These are phyloP conservation scores for Podarcis raffonei DNA, from an alignment of 2,113 vertebrate genomes.

Conservation along the genomic window DNA sequence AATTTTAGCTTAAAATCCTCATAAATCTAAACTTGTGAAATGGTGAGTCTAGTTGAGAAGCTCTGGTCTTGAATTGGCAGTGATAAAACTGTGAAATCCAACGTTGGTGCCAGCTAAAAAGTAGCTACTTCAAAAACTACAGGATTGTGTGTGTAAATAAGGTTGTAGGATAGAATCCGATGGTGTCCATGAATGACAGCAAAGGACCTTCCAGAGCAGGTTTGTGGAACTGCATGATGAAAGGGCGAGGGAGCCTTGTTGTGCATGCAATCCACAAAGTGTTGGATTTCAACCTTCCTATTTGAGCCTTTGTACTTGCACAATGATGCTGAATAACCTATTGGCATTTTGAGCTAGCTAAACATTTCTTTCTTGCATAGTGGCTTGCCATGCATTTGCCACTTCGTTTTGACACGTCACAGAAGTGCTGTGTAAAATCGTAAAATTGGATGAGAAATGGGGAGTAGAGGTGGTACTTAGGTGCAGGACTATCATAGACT, in stretches of 20 bases:
- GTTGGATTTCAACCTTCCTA: too few species aligned
- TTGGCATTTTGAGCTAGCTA: background rate
- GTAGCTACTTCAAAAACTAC: background rate
- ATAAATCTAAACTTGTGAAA: background rate
- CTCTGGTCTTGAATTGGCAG: background rate
- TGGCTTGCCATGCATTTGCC: background rate
- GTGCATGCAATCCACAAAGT: too few species aligned
- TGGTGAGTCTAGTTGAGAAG: background rate
- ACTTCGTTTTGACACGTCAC: too few species aligned
- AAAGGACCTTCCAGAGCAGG: too few species aligned
- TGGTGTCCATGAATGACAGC: too few species aligned
- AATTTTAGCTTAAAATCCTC: background rate
- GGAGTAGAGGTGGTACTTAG: too few species aligned
- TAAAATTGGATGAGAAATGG: background rate
- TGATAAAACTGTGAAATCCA: background rate
- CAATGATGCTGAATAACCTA: background rate
- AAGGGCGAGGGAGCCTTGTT: too few species aligned
- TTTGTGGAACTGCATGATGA: too few species aligned
- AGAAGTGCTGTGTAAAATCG: background rate
- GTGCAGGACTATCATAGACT: background rate
- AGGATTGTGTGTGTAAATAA: too few species aligned
- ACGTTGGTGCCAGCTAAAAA: background rate
- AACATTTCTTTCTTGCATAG: background rate
- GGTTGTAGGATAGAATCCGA: too few species aligned
- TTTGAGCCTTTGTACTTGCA: too few species aligned